phyloP scores from a whole-genome alignment of 2,113 vertebrate species.

The Oncorhynchus clarkii region DNA sequence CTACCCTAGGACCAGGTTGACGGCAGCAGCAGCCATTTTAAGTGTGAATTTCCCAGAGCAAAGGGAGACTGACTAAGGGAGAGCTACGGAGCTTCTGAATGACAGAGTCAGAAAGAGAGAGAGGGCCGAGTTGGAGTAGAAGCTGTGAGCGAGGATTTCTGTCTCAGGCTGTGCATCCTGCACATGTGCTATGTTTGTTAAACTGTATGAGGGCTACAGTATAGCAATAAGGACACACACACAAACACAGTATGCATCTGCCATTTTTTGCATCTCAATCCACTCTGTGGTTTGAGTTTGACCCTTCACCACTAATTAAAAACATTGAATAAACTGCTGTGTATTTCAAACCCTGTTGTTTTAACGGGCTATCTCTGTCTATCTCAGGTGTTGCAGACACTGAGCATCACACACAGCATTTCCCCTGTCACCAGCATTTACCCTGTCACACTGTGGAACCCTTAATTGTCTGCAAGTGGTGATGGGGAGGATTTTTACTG shows the following conservation, averaged over 20 bases:
- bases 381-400: slow-evolving; percentile 31
- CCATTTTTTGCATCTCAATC: no score
- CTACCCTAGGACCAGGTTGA: no score
- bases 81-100: slow-evolving; percentile 17
- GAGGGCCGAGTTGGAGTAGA: slow-evolving; percentile 23
- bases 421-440: background rate
- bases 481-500: background rate
- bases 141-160: slow-evolving; percentile 31
- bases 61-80: slow-evolving; percentile 12
- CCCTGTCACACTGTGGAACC: background rate
- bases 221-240: background rate
- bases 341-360: slow-evolving; percentile 16
- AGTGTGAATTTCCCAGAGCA: slow-evolving; percentile 61
- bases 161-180: slow-evolving; percentile 25
- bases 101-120: slow-evolving; percentile 33
- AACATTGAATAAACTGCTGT: no score
- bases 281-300: no score
- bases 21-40: background rate
- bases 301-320: no score
- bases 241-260: background rate
- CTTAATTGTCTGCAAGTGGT: background rate
- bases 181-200: background rate
- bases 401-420: slow-evolving; percentile 11
- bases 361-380: slow-evolving; percentile 38
- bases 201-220: background rate